Evolutionary conservation across 2,888 invertebrate species (phyloP), one percentile per base, ranked within the genome.

Genomic region (Trissonchulus sp.): DNA sequence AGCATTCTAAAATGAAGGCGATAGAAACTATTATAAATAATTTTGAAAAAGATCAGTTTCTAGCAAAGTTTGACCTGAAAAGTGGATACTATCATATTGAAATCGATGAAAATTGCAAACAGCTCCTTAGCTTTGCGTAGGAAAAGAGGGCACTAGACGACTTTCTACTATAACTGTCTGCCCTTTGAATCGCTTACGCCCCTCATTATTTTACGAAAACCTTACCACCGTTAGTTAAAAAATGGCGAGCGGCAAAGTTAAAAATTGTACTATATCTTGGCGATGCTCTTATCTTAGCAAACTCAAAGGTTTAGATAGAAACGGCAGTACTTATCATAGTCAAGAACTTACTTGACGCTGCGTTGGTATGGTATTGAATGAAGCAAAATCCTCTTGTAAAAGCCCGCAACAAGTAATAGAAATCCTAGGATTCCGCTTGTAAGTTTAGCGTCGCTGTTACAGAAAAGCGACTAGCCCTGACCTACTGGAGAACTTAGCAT

Each of bases 41-140:
- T 8, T 48, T 74, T 2, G 33, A 31, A 28, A 2, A 37, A n/a
- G 48, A 48, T 2, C 68, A 65, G 15, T 74, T 68, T 31, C 31
- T 74, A 37, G 68, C 68, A 1, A n/a, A 35, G 8, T 74, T 74
- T 68, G 74, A 74, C 68, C 33, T 74, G 28, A 74, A 74, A 31
- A 35, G 35, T 18, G 74, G 65, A 18, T 74, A 74, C 35, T 65
- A 74, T n/a, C 74, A 74, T 35, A 33, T 74, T 15, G 37, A 36
- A 8, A 74, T 74, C 68, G 30, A 37, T 1, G 65, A 23, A 18
- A 35, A 23, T 30, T n/a, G 37, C 33, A n/a, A 48, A 23, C 28
- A 15, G 2, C 68, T 30, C 18, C 34, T 74, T 18, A 65, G 74
- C 30, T 30, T 74, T 62, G 3, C 3, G 1, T 73, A 65, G 74